Evolutionary conservation across 2,888 invertebrate genomes (phyloP), one percentile per base, ranked within the genome.

Genomic region (Melitaea athalia): DNA sequence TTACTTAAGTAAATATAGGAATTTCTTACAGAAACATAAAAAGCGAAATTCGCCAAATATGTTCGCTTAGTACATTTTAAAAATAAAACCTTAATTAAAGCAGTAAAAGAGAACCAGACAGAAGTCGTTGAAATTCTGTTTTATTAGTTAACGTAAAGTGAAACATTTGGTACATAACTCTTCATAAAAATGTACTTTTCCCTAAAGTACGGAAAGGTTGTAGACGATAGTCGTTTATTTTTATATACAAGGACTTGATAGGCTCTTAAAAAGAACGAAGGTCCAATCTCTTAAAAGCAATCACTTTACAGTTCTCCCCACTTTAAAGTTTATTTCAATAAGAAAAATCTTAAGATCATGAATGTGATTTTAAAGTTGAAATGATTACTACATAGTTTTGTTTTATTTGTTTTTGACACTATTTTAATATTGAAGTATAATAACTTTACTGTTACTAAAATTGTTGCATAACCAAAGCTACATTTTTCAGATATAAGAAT

Each of bases 231-330:
- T 68, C 65, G 70, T 71, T 71, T 65, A 65, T 65, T 71, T 71
- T 71, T 68, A 65, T 63, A 55, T 57, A 60, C 59, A 57, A 64
- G 47, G 59, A 62, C 62, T 62, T 64, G 62, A 68, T 70, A 63
- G 68, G 63, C 65, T 50, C 63, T 71, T 24, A 67, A 65, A 70
- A 68, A 63, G 70, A 68, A 63, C 33, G 45, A 67, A 67, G 50
- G 65, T 65, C 62, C 70, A 71, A 71, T 71, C 60, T 55, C 65
- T 65, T 68, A 64, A 68, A 59, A 67, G 67, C 63, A 52, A 57
- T 63, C 57, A 63, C 52, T 67, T 67, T 45, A 52, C 14, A 59
- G 43, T 67, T 33, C 50, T 63, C 49, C 49, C 43, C 17, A 55
- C 24, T 66, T 61, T 61, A 52, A 61, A 49, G 31, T 66, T 61